Evolutionary conservation across 2,888 invertebrate genomes (phyloP), one percentile per base, ranked within the genome.

Genomic region (Leptopilina syphax): DNA sequence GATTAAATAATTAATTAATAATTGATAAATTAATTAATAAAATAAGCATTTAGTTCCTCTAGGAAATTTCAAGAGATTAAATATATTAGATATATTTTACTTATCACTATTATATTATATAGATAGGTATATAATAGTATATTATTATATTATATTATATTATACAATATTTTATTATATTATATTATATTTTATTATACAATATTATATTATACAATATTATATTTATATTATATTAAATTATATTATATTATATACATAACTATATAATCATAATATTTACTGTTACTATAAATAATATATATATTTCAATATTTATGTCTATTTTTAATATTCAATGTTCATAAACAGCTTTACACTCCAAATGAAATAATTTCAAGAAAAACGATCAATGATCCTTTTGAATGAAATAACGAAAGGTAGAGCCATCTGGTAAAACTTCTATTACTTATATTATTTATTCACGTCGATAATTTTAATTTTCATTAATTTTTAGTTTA

Each of bases 351-450:
- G 57, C 73, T 73, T 60, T 57, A 34, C 27, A 73, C 57, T 73
- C 73, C 57, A 73, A 73, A 73, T 73, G 73, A 57, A 73, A 73
- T n/a, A 44, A 44, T 73, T 57, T 8, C 18, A 60, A 18, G 3
- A 50, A 27, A 57, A 73, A 73, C 34, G 57, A 57, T 60, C 57
- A 73, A 57, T 73, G 27, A 54, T 73, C 54, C 54, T n/a, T n/a
- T 57, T 70, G 24, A 12, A 27, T 27, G 63, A 63, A 63, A 63
- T 24, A 18, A 73, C 34, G 13, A 54, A 57, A 34, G 34, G 50
- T 41, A 57, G 54, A 73, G 73, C 34, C 54, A 73, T n/a, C 34
- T 73, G 34, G 27, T 41, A 27, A 27, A 3, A 50, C 13, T 47
- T 70, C 50, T 50, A 12, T 60, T 4, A 34, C 34, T 4, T 34